Base-by-base conservation (phyloP, 2,888 invertebrate species). In the Lissocephala sabroskyi region DNA sequence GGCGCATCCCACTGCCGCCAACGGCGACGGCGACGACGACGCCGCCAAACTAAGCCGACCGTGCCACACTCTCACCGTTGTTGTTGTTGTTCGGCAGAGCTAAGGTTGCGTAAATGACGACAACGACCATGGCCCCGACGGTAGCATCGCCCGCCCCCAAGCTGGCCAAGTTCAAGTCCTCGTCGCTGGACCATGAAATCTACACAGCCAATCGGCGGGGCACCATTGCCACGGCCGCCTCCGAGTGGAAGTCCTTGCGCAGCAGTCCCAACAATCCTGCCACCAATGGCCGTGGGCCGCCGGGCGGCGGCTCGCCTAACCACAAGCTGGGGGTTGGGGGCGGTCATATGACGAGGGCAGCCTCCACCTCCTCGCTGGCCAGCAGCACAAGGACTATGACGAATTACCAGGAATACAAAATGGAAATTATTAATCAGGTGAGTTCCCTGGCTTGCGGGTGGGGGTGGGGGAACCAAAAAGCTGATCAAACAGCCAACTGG, bases 361-460 rank as follows among this genome's bases (percentile, higher is more conserved):
- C 76, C 49, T 80, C 80, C 46, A 80, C 81, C 36, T 80, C 81
- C 32, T 80, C 80, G 49, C 50, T 81, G 49, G 80, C 77, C 45
- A 80, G 80, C 63, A 80, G 71, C 49, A 71, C 74, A 51, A 68
- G 66, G 53, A 75, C 79, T 42, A 70, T 63, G 50, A 79, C 77
- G 47, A 81, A 80, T 73, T 80, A 79, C 65, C 79, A 81, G 64
- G 80, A 82, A 59, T 79, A 80, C 65, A 84, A 84, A 74, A 76
- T 79, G 67, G 83, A 84, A 62, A 79, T 84, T 51, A 82, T 84
- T 51, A 81, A 82, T 68, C 84, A 84, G 80, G 84, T 83, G 65
- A 70, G 68, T 51, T 36, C n/a, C n/a, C n/a, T n/a, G n/a, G n/a
- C n/a, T n/a, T n/a, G n/a, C n/a, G n/a, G n/a, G n/a, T n/a, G n/a